These are phyloP conservation scores for Pheosia tremula DNA, from an alignment of 2,888 invertebrate genomes.

Conservation along the genomic window DNA sequence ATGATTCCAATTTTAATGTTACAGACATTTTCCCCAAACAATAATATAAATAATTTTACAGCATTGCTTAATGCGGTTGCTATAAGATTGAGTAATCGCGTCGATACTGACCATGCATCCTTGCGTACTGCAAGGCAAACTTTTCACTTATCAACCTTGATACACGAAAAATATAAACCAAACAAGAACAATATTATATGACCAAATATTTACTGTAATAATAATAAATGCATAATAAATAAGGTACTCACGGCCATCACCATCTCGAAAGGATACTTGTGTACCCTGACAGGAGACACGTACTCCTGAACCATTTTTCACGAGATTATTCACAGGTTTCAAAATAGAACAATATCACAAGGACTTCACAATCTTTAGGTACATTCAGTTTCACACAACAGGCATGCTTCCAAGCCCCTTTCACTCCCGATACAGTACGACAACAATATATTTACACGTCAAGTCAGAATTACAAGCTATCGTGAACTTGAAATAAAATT, in stretches of 20 bases:
- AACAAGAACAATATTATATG: slow-evolving; percentile 18
- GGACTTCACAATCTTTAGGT: slow-evolving; percentile 56
- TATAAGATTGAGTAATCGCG: background rate
- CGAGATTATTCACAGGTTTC: slow-evolving; percentile 46
- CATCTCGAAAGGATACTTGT: slow-evolving; percentile 97
- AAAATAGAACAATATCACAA: slow-evolving; percentile 56
- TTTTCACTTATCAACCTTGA: slow-evolving; percentile 34
- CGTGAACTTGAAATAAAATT: slow-evolving; percentile 61
- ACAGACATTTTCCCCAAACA: too few relatives aligned
- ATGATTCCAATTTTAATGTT: too few relatives aligned
- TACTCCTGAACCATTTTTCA: slow-evolving; percentile 96
- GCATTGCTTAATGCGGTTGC: background rate
- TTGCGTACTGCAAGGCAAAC: slow-evolving; percentile 9
- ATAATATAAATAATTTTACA: background rate
- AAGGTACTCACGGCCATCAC: slow-evolving; percentile 95
- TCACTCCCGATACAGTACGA: slow-evolving; percentile 62
- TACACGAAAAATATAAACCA: slow-evolving; percentile 9
- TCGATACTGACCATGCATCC: slow-evolving; percentile 10
- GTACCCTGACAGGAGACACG: slow-evolving; percentile 96
- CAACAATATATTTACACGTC: slow-evolving; percentile 63
- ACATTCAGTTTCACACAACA: slow-evolving; percentile 59
- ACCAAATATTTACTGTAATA: slow-evolving; percentile 8
- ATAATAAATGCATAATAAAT: background rate
- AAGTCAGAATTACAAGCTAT: slow-evolving; percentile 52
- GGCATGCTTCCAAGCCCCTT: slow-evolving; percentile 66